Evolutionary conservation across 2,113 vertebrate genomes (phyloP).

Genomic region (Andinoacara biseriatus): DNA sequence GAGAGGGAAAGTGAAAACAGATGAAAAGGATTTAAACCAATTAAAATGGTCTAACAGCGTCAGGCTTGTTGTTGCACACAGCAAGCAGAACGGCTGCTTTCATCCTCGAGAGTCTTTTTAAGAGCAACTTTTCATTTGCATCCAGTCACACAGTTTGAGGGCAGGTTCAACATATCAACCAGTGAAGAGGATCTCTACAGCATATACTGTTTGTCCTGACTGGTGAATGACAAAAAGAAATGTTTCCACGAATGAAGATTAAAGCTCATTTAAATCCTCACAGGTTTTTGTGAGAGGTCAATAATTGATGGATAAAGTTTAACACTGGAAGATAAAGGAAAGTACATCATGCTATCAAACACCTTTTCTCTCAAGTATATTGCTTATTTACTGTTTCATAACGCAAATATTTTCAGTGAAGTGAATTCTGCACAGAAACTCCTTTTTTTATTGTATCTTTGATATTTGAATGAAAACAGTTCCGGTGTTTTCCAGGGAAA

Average conservation of each 20-base stretch:
- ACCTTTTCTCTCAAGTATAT: too few relatives aligned
- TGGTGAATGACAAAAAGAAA: neutral
- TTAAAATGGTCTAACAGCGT: conserved; percentile 65
- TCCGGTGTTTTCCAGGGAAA: too few relatives aligned
- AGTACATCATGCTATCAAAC: too few relatives aligned
- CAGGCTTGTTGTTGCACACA: conserved; percentile 20
- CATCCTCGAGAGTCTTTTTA: conserved; percentile 37
- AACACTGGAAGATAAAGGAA: neutral
- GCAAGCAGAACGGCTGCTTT: conserved; percentile 59
- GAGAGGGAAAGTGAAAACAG: conserved; percentile 37
- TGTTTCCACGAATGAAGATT: neutral
- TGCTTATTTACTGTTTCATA: too few relatives aligned
- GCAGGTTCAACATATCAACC: conserved; percentile 15
- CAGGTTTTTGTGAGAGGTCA: neutral
- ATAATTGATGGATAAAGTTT: neutral
- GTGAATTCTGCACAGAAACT: too few relatives aligned
- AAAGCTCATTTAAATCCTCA: neutral
- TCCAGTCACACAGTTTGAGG: conserved; percentile 17
- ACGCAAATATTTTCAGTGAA: too few relatives aligned
- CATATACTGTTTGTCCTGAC: conserved; percentile 6
- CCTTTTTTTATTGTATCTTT: too few relatives aligned
- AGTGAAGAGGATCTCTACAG: neutral
- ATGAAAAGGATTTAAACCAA: conserved; percentile 72
- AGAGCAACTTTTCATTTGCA: conserved; percentile 34
- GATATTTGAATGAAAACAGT: too few relatives aligned